Base-by-base conservation (phyloP, 2,888 invertebrate genomes). In the Phytoseiulus persimilis region DNA sequence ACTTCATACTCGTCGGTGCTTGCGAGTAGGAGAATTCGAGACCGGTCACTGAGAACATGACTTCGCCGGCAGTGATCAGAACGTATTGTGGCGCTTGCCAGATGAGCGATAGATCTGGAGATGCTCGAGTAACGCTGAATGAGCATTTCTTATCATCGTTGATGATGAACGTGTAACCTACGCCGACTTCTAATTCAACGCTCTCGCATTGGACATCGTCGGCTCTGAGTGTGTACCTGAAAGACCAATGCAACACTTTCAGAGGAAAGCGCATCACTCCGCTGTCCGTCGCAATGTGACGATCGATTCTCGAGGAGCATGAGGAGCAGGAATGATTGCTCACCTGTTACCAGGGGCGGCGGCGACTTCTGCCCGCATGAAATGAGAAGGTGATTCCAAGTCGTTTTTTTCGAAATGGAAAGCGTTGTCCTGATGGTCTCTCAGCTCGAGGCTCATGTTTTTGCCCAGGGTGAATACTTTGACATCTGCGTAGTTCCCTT, bases 11-110 rank as follows among this genome's bases (percentile, higher is more conserved):
- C 6, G 94, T 92, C 0, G 98, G 98, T 0, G 98, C 97, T 94
- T 96, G 97, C 0, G 98, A 96, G 93, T 97, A 99, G 0, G 98
- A 96, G 93, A 99, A 99, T 92, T 97, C 96, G 32, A 99, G 94
- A 0, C 98, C 98, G 0, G 98, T 98, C 39, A 99, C 96, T 0
- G 98, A 97, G 93, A 98, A 97, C 95, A 99, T 96, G 83, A 99
- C 96, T 93, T 99, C 99, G 0, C 95, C 98, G 92, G 96, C 95
- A 0, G 98, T 98, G 92, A 99, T 96, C 31, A 98, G 94, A 89
- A 98, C 93, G 92, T 98, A 98, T 92, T 99, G 99, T 0, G 98
- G 98, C 32, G 98, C 92, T 92, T 97, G 95, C 95, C 95, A 96
- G 5, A 96, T 92, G 92, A 98, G 96, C 92, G 96, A 95, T 0